Evolutionary conservation across 2,797 vertebrate species (phyloP), one percentile per base, ranked within the genome.

Genomic region (Myotis myotis): DNA sequence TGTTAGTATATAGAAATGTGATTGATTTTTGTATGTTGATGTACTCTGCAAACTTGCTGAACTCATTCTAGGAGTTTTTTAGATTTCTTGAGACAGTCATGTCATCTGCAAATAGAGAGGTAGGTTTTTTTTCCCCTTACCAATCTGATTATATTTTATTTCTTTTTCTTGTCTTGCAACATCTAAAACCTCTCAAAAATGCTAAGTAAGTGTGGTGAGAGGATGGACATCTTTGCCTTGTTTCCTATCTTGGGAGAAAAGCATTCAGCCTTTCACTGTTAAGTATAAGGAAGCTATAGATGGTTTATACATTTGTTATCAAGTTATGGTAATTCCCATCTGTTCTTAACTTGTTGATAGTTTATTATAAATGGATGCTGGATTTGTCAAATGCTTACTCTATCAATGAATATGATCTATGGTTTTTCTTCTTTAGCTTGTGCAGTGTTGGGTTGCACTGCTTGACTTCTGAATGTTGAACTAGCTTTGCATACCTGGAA

Each of bases 1-100:
- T 85, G 23, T 89, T 87, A 93, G 33, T 79, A 28, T 68, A 36
- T 70, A 74, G 38, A 88, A 93, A 82, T 86, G 25, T 71, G 30
- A 36, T 66, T 82, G 44, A 49, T 64, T 86, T 87, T 51, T 94
- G 8, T 47, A 28, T 72, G 36, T 88, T 80, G 41, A 75, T 87
- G 17, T 53, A 22, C 68, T 84, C 41, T 79, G 1, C 47, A 62
- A 7, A n/a, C n/a, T 81, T 85, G 15, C 66, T 92, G 41, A 78
- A 38, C 17, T 85, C 30, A 74, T 41, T 75, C 4, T 20, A 71
- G 33, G 64, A 87, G 5, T 51, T 91, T 64, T 55, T 76, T 53
- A 72, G 30, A n/a, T 57, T 79, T 9, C 7, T 94, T 92, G 13
- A 15, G 25, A 55, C 6, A 71, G 19, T 76, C 44, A 76, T 23